Base-by-base conservation (phyloP, 2,888 invertebrate species). In the Pyrochroa serraticornis region DNA sequence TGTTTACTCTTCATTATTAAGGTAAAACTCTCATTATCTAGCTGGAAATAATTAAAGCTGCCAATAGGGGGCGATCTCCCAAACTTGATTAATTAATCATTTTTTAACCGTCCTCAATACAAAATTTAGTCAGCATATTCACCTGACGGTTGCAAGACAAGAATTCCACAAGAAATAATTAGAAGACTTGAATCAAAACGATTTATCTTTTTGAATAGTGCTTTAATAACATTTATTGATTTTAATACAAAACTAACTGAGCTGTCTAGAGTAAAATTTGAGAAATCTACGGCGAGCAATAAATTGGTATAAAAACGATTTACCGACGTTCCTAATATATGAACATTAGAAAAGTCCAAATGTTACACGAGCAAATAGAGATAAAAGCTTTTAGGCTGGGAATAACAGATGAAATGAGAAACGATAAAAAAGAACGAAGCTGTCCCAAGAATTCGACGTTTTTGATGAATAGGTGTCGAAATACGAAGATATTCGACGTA, bases 1-100 rank as follows among this genome's bases (percentile, higher is more conserved):
- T 58, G 54, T 61, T 61, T 61, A 54, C 38, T 50, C 53, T 57
- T 60, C 57, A 57, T 60, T 60, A 60, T 60, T 57, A 49, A 56
- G 45, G 41, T 46, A 10, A 8, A 34, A 38, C 22, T 22, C 22
- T 22, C 22, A 52, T 45, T 36, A 14, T 43, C 43, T 2, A n/a
- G 32, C 3, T n/a, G 13, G 22, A 22, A 35, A 34, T 34, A 10
- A 45, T 35, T 32, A 9, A 41, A 8, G 13, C 3, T 38, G 47
- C 8, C 47, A 38, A 38, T 38, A 22, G 22, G 3, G 22, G 5
- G 22, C 47, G 36, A 38, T 46, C 46, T 22, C 22, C 36, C 35
- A 9, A 13, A 35, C 30, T 10, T 49, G 13, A 35, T 7, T 34
- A 9, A 49, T 49, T 49, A 49, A 49, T 49, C 49, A 49, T 49